These are phyloP conservation scores for Heliothis peltigera DNA, from an alignment of 2,888 invertebrate species.

Conservation along the genomic window DNA sequence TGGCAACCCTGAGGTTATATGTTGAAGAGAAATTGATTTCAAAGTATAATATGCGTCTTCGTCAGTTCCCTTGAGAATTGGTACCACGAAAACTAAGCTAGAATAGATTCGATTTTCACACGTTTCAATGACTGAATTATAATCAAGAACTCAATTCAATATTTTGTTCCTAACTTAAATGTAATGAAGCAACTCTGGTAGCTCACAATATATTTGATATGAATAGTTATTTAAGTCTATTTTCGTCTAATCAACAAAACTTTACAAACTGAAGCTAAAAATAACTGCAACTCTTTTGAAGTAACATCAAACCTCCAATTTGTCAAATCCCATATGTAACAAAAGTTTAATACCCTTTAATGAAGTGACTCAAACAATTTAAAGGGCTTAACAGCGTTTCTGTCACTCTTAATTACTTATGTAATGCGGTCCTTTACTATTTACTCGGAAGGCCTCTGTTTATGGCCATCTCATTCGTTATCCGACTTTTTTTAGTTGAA, in stretches of 20 bases:
- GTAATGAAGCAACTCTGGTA: too few species aligned
- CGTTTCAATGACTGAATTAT: background rate
- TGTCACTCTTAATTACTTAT: constrained; percentile 64
- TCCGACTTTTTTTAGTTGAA: too few species aligned
- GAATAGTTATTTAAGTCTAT: too few species aligned
- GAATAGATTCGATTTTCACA: constrained; percentile 7
- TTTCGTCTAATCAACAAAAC: too few species aligned
- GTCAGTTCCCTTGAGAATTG: constrained; percentile 24
- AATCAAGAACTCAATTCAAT: background rate
- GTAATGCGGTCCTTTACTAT: constrained; percentile 29
- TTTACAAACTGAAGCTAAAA: constrained; percentile 13
- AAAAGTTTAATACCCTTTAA: constrained; percentile 71
- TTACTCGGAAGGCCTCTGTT: background rate
- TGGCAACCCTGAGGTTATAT: constrained; percentile 42
- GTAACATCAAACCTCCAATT: constrained; percentile 58
- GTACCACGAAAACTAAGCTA: constrained; percentile 12
- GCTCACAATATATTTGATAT: too few species aligned
- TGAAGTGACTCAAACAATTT: constrained; percentile 71
- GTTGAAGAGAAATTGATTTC: constrained; percentile 57
- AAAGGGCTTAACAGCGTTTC: constrained; percentile 70
- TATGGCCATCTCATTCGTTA: too few species aligned
- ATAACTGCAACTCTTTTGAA: constrained; percentile 24
- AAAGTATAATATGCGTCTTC: constrained; percentile 44
- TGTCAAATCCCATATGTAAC: constrained; percentile 71
- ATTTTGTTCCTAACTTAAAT: background rate